Conservation (phyloP, 1,140 invertebrate genomes). For the Thaumetopoea pityocampa region DNA sequence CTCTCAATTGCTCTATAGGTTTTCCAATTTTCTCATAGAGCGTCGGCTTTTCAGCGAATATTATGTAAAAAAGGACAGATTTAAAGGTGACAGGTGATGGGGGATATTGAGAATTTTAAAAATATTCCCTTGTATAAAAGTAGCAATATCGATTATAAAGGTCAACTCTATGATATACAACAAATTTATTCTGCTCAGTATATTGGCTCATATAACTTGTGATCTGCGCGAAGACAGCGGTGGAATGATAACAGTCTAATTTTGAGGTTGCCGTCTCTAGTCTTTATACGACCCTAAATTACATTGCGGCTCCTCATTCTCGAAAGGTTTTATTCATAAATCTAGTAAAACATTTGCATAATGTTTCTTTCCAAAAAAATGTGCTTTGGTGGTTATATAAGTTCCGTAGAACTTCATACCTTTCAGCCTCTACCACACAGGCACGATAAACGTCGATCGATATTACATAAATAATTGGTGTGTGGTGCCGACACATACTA, state of each 20-base stretch:
- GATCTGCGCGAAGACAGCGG: conserved; percentile 64
- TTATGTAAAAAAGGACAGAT: conserved; percentile 43
- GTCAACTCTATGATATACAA: conserved; percentile 70
- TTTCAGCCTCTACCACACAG: no score
- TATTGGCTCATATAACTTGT: conserved; percentile 70
- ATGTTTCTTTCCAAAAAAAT: conserved; percentile 60
- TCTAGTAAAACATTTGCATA: conserved; percentile 70
- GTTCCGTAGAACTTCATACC: conserved; percentile 14
- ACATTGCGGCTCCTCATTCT: conserved; percentile 58
- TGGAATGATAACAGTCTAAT: conserved; percentile 74
- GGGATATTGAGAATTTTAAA: conserved; percentile 41
- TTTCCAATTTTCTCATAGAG: conserved; percentile 42
- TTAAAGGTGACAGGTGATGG: conserved; percentile 37
- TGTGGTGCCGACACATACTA: no score
- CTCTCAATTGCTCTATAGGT: conserved; percentile 30
- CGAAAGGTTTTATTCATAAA: conserved; percentile 75
- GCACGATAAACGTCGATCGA: no score
- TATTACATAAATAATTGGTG: no score
- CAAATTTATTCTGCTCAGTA: conserved; percentile 72
- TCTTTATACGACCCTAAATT: conserved; percentile 66
- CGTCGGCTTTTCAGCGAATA: conserved; percentile 37
- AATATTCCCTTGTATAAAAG: conserved; percentile 62
- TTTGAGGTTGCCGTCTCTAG: conserved; percentile 50
- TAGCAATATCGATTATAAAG: conserved; percentile 72
- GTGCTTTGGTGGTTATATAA: conserved; percentile 39